phyloP scores from a whole-genome alignment of 1,140 invertebrate species.

The Drosophila ananassae region DNA sequence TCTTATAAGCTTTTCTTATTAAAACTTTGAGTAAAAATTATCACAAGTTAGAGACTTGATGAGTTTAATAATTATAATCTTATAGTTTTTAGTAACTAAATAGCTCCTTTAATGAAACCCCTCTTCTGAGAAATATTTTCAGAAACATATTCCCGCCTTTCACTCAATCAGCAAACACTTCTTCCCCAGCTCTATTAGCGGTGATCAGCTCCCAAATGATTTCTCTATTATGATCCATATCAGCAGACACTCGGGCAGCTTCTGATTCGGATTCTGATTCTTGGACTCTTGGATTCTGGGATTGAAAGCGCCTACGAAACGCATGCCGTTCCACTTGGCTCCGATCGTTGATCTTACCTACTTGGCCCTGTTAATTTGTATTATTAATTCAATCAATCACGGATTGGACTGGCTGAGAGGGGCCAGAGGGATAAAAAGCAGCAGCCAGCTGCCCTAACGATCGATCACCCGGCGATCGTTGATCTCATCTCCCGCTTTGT shows the following conservation, averaged over 20 bases:
- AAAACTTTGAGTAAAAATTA: too few species aligned
- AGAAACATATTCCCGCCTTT: neutral
- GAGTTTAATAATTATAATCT: too few species aligned
- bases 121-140: too few species aligned
- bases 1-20: too few species aligned
- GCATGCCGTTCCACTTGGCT: slow-evolving; percentile 40
- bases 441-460: slow-evolving; percentile 68
- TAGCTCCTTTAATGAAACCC: neutral
- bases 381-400: slow-evolving; percentile 82
- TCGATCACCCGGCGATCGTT: slow-evolving; percentile 60
- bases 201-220: slow-evolving; percentile 3
- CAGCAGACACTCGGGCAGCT: slow-evolving; percentile 33
- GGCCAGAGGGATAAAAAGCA: slow-evolving; percentile 28
- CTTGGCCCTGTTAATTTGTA: slow-evolving; percentile 78
- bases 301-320: slow-evolving; percentile 25
- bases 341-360: slow-evolving; percentile 76
- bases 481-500: slow-evolving; percentile 57
- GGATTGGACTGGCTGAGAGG: slow-evolving; percentile 41
- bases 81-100: too few species aligned
- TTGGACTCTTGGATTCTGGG: neutral
- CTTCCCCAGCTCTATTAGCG: neutral
- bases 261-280: slow-evolving; percentile 8
- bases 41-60: too few species aligned
- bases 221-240: slow-evolving; percentile 31
- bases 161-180: slow-evolving; percentile 8